phyloP scores from a whole-genome alignment of 2,888 invertebrate species.

The Drosophila fungiperda region DNA sequence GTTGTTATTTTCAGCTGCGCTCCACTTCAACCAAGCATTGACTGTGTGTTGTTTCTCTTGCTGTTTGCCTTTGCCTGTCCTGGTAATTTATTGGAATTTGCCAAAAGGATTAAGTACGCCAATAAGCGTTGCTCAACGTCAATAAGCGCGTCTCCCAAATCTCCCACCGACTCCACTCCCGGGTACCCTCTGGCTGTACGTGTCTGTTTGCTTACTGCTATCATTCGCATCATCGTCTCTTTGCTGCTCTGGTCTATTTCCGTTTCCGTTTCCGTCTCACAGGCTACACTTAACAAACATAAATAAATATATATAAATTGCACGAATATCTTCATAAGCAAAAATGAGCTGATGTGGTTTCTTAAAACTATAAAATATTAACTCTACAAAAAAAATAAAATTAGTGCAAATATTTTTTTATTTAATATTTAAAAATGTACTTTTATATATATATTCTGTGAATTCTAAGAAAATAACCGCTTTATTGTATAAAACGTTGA shows the following conservation, averaged over 20 bases:
- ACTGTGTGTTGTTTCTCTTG: slow-evolving; percentile 27
- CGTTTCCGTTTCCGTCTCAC: slow-evolving; percentile 54
- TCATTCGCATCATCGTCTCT: slow-evolving; percentile 24
- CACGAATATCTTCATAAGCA: not conserved
- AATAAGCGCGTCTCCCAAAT: slow-evolving; percentile 58
- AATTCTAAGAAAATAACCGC: not conserved
- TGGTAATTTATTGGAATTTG: slow-evolving; percentile 80
- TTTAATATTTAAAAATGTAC: not conserved
- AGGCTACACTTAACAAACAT: slow-evolving; percentile 3
- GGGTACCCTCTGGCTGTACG: slow-evolving; percentile 8
- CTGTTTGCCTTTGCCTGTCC: slow-evolving; percentile 39
- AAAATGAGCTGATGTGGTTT: not conserved
- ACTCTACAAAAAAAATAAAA: not conserved
- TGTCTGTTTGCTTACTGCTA: slow-evolving; percentile 29
- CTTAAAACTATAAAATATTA: not conserved
- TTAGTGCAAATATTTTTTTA: accelerated
- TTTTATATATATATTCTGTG: not conserved
- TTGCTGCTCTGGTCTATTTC: slow-evolving; percentile 62
- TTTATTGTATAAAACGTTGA: not conserved
- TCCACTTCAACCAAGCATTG: not conserved
- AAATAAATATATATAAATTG: not conserved
- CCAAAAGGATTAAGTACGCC: slow-evolving; percentile 81
- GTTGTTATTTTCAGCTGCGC: not conserved
- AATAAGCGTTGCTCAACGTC: slow-evolving; percentile 80
- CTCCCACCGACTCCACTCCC: not conserved